These are phyloP conservation scores for Myotis pilosus DNA, from an alignment of 2,797 vertebrate genomes.

Conservation along the genomic window DNA sequence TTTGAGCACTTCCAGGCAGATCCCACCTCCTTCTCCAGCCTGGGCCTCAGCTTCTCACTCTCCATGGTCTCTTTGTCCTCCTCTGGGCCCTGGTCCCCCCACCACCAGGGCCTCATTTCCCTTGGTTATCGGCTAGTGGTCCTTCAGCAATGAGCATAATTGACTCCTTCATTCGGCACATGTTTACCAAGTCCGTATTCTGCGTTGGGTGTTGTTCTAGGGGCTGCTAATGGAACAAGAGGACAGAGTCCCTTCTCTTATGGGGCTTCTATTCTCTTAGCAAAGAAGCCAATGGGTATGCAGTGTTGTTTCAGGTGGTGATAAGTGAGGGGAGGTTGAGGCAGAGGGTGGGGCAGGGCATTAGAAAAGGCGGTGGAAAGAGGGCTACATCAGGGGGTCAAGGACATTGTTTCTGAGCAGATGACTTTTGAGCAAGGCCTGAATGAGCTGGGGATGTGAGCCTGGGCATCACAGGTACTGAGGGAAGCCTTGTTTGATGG, in stretches of 20 bases:
- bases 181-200: fast-evolving
- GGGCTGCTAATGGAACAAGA: not conserved
- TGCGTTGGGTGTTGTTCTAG: not conserved
- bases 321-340: not conserved
- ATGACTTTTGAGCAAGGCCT: not conserved
- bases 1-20: not conserved
- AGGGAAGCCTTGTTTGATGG: not conserved
- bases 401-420: not conserved
- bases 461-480: not conserved
- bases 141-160: not conserved
- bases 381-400: not conserved
- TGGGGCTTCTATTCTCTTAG: not conserved
- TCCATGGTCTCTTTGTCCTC: not conserved
- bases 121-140: not conserved
- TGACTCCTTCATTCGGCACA: not conserved
- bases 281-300: not conserved
- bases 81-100: fast-evolving
- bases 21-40: too few relatives aligned
- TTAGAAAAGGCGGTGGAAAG: not conserved
- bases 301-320: fast-evolving
- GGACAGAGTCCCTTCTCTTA: fast-evolving
- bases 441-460: not conserved
- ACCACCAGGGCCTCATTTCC: fast-evolving
- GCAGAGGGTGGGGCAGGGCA: not conserved
- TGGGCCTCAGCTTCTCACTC: not conserved